Evolutionary conservation across 2,888 invertebrate species (phyloP), one percentile per base, ranked within the genome.

Genomic region (Troilus luridus): DNA sequence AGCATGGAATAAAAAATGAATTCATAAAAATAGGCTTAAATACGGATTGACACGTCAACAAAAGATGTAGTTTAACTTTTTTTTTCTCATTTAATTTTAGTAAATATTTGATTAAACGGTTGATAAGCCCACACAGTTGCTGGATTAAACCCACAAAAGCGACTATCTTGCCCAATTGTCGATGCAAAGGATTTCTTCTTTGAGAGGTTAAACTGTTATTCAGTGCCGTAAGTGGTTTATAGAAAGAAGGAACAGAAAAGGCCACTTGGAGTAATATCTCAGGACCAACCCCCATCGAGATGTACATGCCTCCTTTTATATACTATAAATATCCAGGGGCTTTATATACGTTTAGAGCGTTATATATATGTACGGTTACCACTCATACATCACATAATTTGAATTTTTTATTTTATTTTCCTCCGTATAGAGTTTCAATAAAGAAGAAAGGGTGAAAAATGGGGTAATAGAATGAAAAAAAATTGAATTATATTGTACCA

Each of bases 181-280:
- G 6, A 24, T 10, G 64, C n/a, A 64, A 67, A 67, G 67, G 24
- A 67, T 67, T 67, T 24, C 67, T 67, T 67, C 81, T 81, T 81
- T 81, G 81, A 81, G 81, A 54, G 54, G 81, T 81, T 81, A 81
- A 81, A 81, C 54, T 54, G 81, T 81, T 81, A 81, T 56, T 54
- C 54, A 81, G 54, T 21, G 21, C 1, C 54, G 19, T 21, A 81
- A 81, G 81, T 81, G 81, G 81, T 81, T 81, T 81, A 81, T 67
- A 24, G 67, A 67, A 67, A 67, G 67, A 24, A 67, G 24, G 67
- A 24, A 67, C 81, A 81, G 81, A 81, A 81, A 81, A 81, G 81
- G 21, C 81, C 81, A 81, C 81, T 81, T 81, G 81, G 54, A 19
- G 21, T 81, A 81, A 81, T 81, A 56, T 54, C 81, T 19, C 21